Conservation (phyloP, 2,888 invertebrate genomes). For the Helobdella robusta region DNA sequence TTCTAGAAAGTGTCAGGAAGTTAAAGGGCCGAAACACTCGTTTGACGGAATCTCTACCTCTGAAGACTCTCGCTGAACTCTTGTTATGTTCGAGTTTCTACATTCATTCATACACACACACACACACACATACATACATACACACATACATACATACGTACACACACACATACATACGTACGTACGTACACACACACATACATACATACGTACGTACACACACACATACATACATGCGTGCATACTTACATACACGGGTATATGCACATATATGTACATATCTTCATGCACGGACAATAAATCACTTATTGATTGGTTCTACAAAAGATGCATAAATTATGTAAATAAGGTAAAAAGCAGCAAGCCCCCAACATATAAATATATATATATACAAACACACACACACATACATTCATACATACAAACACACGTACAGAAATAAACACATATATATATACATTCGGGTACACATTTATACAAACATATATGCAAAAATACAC, state of each 20-base stretch:
- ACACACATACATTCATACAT: no score
- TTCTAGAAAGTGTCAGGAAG: no score
- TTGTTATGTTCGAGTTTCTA: no score
- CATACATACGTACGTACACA: not conserved
- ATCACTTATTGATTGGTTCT: conserved; percentile 18
- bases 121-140: conserved; percentile 3
- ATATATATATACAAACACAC: not conserved
- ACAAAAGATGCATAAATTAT: conserved; percentile 11
- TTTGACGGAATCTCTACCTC: no score
- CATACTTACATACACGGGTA: not conserved
- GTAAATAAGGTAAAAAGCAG: not conserved
- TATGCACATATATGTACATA: not conserved
- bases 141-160: conserved; percentile 1
- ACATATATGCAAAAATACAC: no score
- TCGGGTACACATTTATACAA: no score
- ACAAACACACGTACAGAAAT: no score
- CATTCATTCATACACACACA: conserved; percentile 3
- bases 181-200: not conserved
- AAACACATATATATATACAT: no score
- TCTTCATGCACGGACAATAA: not conserved
- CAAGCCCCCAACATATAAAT: not conserved
- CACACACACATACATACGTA: conserved; percentile 1
- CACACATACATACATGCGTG: not conserved
- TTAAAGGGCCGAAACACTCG: no score
- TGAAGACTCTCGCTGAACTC: no score